These are phyloP conservation scores for Neoseiulus cucumeris DNA, from an alignment of 1,140 invertebrate genomes.

Conservation along the genomic window DNA sequence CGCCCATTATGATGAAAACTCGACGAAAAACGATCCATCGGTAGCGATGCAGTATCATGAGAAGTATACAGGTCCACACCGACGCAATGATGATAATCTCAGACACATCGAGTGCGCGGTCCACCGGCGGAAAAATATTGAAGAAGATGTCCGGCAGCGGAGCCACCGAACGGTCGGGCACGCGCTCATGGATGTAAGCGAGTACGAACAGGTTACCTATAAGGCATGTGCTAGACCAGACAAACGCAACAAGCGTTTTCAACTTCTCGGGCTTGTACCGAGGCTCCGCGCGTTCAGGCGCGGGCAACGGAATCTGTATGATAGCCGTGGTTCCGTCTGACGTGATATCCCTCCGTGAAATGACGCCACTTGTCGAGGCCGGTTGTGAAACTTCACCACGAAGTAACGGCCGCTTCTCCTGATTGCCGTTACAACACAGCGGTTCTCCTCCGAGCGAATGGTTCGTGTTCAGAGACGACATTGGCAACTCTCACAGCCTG, in stretches of 20 bases:
- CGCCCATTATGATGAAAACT: slow-evolving; percentile 55
- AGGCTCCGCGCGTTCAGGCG: slow-evolving; percentile 37
- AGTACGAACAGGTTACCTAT: slow-evolving; percentile 37
- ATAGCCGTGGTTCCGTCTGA: slow-evolving; percentile 11
- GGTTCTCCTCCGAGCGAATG: slow-evolving; percentile 10
- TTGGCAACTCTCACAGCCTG: not conserved
- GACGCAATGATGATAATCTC: slow-evolving; percentile 65
- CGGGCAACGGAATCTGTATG: slow-evolving; percentile 37
- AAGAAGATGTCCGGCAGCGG: slow-evolving; percentile 60
- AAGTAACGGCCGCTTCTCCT: slow-evolving; percentile 7
- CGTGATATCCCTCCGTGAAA: not conserved
- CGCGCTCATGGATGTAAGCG: slow-evolving; percentile 58
- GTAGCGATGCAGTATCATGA: slow-evolving; percentile 61
- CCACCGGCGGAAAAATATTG: slow-evolving; percentile 43
- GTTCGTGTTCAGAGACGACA: not conserved
- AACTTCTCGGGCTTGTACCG: slow-evolving; percentile 46
- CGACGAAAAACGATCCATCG: slow-evolving; percentile 61
- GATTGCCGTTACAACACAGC: slow-evolving; percentile 2
- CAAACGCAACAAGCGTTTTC: slow-evolving; percentile 39
- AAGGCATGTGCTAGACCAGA: slow-evolving; percentile 30
- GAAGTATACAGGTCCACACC: slow-evolving; percentile 45
- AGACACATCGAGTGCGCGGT: slow-evolving; percentile 59
- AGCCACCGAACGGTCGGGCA: slow-evolving; percentile 47
- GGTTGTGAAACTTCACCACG: not conserved
- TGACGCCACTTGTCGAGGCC: not conserved